Percentiles rank a stretch among this genome's conserved stretches.
phyloP scores from a whole-genome alignment of 1,140 invertebrate species.

The Sycobia sp. region DNA sequence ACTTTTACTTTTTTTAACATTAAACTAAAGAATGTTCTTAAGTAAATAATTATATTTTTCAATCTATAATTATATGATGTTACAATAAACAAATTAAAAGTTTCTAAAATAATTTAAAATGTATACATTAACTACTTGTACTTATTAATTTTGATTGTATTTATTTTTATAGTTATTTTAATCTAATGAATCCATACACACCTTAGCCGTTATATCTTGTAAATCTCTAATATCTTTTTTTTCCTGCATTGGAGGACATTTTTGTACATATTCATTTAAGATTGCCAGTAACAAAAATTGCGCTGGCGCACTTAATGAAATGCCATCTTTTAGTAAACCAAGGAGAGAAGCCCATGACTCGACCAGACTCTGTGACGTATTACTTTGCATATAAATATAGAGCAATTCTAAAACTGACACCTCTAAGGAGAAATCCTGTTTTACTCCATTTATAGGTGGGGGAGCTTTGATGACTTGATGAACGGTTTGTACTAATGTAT shows the following conservation, averaged over 20 bases:
- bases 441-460: conserved; percentile 70
- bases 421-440: conserved; percentile 67
- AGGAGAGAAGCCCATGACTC: conserved; percentile 83
- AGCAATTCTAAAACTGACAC: conserved; percentile 69
- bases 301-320: conserved; percentile 73
- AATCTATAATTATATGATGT: no score
- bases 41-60: no score
- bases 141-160: no score
- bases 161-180: no score
- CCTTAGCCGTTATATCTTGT: conserved; percentile 76
- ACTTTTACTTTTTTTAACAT: no score
- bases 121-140: no score
- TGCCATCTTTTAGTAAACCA: conserved; percentile 78
- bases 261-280: conserved; percentile 85
- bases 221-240: conserved; percentile 84
- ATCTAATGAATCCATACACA: no score
- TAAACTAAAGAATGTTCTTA: no score
- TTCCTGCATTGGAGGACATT: conserved; percentile 76
- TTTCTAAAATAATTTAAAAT: no score
- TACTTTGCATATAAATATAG: conserved; percentile 76
- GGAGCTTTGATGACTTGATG: conserved; percentile 82
- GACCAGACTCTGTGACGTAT: conserved; percentile 70
- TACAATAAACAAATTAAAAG: no score
- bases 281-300: conserved; percentile 83
- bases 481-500: conserved; percentile 84